phyloP scores from a whole-genome alignment of 2,888 invertebrate species.

The Polydrusus pterygomalis region DNA sequence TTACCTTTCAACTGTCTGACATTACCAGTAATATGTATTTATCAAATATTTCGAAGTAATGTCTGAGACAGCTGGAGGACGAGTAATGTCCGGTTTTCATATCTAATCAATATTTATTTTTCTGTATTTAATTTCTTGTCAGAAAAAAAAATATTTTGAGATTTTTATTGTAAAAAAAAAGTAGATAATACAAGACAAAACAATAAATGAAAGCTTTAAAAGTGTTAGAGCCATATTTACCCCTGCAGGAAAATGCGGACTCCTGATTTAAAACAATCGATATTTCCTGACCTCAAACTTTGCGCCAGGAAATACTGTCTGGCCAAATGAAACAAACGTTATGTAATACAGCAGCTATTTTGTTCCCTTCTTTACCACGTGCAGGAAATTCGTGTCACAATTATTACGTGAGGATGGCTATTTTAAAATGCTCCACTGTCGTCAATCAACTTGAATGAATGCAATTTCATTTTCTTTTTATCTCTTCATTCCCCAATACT shows the following conservation, averaged over 20 bases:
- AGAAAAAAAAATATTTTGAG: too few species aligned
- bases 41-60: too few species aligned
- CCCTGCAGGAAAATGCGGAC: slow-evolving; percentile 37
- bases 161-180: background rate
- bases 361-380: slow-evolving; percentile 31
- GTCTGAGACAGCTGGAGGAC: too few species aligned
- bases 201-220: background rate
- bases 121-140: too few species aligned
- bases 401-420: slow-evolving; percentile 1
- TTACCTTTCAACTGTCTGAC: too few species aligned
- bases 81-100: too few species aligned
- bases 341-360: slow-evolving; percentile 43
- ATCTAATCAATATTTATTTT: too few species aligned
- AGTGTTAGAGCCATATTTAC: slow-evolving; percentile 9
- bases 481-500: background rate
- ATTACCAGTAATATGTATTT: too few species aligned
- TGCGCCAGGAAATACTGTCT: slow-evolving; percentile 59
- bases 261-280: slow-evolving; percentile 61
- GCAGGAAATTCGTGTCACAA: background rate
- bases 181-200: too few species aligned
- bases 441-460: too few species aligned
- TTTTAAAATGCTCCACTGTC: background rate
- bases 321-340: slow-evolving; percentile 42
- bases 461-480: too few species aligned
- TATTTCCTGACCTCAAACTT: slow-evolving; percentile 67